Evolutionary conservation across 2,888 invertebrate genomes (phyloP).

Genomic region (Cephus pulcher): DNA sequence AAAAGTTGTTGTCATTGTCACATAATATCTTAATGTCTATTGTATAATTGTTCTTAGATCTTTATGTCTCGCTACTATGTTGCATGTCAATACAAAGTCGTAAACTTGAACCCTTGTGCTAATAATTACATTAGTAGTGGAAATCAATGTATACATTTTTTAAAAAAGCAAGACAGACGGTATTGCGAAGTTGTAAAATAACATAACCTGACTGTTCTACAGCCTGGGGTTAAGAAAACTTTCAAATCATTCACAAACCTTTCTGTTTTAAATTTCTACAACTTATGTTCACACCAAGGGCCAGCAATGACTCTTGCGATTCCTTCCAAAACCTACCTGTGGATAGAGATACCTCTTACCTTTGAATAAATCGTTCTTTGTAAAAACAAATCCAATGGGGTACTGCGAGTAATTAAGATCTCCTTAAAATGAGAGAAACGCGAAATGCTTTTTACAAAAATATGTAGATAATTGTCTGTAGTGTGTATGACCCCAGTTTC

Average conservation of each 20-base stretch:
- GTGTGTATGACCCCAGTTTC: constrained; percentile 47
- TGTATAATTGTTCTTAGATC: neutral
- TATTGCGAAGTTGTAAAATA: neutral
- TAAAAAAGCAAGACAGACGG: neutral
- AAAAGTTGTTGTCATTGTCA: neutral
- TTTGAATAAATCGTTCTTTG: neutral
- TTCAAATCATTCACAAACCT: neutral
- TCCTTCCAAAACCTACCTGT: neutral
- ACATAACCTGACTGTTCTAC: neutral
- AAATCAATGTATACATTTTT: constrained; percentile 14
- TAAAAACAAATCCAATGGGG: neutral
- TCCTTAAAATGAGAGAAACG: neutral
- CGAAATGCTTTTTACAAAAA: neutral
- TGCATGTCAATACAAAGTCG: neutral
- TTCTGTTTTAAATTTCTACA: neutral
- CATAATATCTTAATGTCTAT: no score
- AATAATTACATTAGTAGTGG: constrained; percentile 38
- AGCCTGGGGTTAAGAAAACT: neutral
- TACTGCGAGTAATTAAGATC: neutral
- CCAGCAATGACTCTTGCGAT: neutral
- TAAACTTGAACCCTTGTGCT: constrained; percentile 17
- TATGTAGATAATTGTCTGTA: constrained; percentile 14
- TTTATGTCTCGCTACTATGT: neutral
- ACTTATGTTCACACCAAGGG: neutral
- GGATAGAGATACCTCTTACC: neutral